Conservation (phyloP, 1,140 invertebrate species). For the Drosophila burlai region DNA sequence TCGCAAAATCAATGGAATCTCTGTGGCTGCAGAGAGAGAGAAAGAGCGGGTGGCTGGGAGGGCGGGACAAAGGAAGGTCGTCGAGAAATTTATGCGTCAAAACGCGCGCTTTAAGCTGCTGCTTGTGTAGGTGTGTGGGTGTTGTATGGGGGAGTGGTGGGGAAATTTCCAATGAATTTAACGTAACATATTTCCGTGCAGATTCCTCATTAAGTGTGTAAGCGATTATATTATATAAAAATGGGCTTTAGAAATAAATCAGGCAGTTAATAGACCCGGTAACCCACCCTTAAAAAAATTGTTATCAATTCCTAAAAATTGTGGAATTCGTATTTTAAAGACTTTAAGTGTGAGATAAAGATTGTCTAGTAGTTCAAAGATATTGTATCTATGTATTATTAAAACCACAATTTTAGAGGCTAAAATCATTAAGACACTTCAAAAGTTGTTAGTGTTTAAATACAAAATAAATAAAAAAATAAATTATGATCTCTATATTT, state of each 20-base stretch:
- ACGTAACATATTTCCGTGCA: slow-evolving; percentile 19
- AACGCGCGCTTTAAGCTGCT: slow-evolving; percentile 29
- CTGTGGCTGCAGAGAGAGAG: slow-evolving; percentile 1
- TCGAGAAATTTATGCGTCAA: slow-evolving; percentile 44
- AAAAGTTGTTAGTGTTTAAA: too few species aligned
- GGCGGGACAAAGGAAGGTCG: slow-evolving; percentile 48
- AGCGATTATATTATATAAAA: not conserved
- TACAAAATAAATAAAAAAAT: too few species aligned
- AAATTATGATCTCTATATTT: too few species aligned
- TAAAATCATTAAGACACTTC: too few species aligned
- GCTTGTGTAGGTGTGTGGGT: slow-evolving; percentile 3
- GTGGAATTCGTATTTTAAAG: not conserved
- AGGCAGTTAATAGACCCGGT: not conserved
- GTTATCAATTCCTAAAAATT: not conserved
- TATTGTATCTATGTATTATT: not conserved
- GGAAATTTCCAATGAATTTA: slow-evolving; percentile 17
- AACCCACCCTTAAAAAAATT: not conserved
- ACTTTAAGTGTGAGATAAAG: not conserved
- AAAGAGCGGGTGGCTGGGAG: slow-evolving; percentile 1
- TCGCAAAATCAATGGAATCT: slow-evolving; percentile 40
- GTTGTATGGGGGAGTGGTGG: not conserved
- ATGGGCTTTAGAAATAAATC: not conserved
- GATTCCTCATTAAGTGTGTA: slow-evolving; percentile 1
- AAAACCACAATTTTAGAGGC: too few species aligned
- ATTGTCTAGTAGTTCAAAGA: not conserved